These are phyloP conservation scores for Sebastes fasciatus DNA, from an alignment of 2,113 vertebrate species.

Conservation along the genomic window DNA sequence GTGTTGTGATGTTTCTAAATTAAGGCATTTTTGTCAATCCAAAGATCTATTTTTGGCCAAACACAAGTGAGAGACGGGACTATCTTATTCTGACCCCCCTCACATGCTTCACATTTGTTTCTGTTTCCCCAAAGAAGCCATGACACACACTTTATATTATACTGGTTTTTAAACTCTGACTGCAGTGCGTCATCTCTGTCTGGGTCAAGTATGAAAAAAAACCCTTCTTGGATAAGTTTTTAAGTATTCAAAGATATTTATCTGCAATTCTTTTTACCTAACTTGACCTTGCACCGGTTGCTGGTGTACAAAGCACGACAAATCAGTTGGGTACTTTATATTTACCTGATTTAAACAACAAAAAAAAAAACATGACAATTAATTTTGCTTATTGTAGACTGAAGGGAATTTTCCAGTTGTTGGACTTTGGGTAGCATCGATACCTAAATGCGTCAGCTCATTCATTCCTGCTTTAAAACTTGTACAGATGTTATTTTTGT, in stretches of 20 bases:
- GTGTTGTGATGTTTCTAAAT: conserved; percentile 23
- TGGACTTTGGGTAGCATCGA: conserved; percentile 35
- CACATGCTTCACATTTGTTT: conserved; percentile 23
- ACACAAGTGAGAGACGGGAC: not conserved
- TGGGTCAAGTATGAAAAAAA: not conserved
- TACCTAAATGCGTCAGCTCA: conserved; percentile 54
- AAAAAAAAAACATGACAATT: conserved; percentile 9
- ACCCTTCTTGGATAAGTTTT: conserved; percentile 3
- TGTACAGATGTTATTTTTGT: conserved; percentile 23
- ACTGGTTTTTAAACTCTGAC: conserved; percentile 32
- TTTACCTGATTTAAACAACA: conserved; percentile 38
- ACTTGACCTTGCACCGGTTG: conserved; percentile 34
- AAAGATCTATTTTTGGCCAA: conserved; percentile 67
- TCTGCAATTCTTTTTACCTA: conserved; percentile 30
- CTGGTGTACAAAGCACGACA: conserved; percentile 71
- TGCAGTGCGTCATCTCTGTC: not conserved
- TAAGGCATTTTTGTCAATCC: conserved; percentile 33
- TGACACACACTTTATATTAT: not conserved
- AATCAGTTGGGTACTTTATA: conserved; percentile 69
- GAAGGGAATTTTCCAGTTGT: conserved; percentile 45
- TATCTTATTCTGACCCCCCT: not conserved
- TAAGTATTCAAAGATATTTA: conserved; percentile 62
- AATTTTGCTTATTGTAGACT: conserved; percentile 43
- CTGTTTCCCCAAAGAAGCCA: conserved; percentile 45
- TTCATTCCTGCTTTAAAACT: conserved; percentile 63